Evolutionary conservation across 2,113 vertebrate species (phyloP).

Genomic region (Anguilla rostrata): DNA sequence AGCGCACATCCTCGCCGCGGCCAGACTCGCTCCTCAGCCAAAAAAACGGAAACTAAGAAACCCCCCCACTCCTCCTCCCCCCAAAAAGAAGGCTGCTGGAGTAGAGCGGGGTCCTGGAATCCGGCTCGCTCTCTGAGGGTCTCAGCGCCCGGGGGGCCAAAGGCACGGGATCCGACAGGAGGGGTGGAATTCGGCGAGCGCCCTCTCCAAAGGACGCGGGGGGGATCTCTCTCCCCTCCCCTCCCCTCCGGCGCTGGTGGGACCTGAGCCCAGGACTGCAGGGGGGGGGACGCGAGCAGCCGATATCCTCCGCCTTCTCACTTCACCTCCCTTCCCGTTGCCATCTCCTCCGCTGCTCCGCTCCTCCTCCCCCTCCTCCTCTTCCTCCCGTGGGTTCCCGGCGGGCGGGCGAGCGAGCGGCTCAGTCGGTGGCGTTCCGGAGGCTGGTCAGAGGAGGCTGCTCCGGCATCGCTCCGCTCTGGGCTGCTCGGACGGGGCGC

Average conservation of each 20-base stretch:
- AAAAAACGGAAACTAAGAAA: conserved; percentile 37
- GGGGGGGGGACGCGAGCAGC: background rate
- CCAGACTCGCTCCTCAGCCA: conserved; percentile 60
- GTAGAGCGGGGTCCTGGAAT: background rate
- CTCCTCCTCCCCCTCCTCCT: conserved; percentile 35
- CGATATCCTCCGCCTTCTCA: conserved; percentile 52
- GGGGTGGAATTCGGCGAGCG: background rate
- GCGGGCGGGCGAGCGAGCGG: background rate
- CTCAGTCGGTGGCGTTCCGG: conserved; percentile 40
- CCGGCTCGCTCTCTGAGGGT: background rate
- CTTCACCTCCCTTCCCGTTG: conserved; percentile 48
- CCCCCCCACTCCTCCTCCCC: background rate
- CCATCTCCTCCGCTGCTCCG: conserved; percentile 40
- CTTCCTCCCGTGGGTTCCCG: conserved; percentile 12
- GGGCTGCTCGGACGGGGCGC: conserved; percentile 29
- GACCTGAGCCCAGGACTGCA: background rate
- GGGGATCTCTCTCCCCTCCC: conserved; percentile 12
- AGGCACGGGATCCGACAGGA: too few species aligned
- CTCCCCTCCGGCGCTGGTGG: conserved; percentile 43
- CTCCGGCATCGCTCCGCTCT: background rate
- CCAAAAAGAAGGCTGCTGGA: background rate
- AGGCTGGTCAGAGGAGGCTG: conserved; percentile 40
- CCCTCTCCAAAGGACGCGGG: conserved; percentile 48
- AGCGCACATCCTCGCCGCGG: conserved; percentile 52
- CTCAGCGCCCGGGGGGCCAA: too few species aligned